Conservation (phyloP, 2,797 vertebrate species). For the Trachops cirrhosus region DNA sequence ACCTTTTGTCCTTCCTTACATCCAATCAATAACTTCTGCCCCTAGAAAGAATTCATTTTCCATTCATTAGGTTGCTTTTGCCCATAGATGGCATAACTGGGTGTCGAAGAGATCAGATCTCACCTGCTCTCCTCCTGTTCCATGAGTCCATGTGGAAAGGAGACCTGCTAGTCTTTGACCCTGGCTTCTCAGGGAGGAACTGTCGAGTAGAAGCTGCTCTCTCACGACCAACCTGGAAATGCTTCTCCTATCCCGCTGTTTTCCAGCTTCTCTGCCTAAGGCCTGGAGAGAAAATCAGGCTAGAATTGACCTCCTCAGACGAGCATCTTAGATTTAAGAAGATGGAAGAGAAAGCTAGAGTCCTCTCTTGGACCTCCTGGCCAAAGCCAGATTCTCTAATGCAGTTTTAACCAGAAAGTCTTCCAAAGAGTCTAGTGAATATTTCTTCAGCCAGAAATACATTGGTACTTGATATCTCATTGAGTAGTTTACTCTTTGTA, state of each 20-base stretch:
- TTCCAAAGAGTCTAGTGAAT: neutral
- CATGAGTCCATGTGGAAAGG: neutral
- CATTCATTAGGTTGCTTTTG: neutral
- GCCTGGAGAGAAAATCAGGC: neutral
- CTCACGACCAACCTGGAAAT: neutral
- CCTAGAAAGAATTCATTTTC: neutral
- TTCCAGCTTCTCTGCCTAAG: neutral
- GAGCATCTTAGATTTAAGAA: neutral
- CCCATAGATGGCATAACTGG: rapidly evolving
- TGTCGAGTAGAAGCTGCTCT: neutral
- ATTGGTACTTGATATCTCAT: neutral
- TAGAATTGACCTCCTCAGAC: neutral
- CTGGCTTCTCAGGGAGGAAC: neutral
- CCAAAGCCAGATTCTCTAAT: neutral
- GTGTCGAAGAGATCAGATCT: neutral
- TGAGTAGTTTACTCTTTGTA: neutral
- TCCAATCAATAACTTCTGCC: neutral
- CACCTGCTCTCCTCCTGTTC: neutral
- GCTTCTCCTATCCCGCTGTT: neutral
- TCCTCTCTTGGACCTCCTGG: neutral
- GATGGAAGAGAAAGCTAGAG: neutral
- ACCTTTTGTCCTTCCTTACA: neutral
- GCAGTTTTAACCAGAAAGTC: neutral
- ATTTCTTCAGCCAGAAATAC: neutral
- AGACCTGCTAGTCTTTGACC: neutral